Conservation (phyloP, 2,113 vertebrate species). For the Hypanus sabinus region DNA sequence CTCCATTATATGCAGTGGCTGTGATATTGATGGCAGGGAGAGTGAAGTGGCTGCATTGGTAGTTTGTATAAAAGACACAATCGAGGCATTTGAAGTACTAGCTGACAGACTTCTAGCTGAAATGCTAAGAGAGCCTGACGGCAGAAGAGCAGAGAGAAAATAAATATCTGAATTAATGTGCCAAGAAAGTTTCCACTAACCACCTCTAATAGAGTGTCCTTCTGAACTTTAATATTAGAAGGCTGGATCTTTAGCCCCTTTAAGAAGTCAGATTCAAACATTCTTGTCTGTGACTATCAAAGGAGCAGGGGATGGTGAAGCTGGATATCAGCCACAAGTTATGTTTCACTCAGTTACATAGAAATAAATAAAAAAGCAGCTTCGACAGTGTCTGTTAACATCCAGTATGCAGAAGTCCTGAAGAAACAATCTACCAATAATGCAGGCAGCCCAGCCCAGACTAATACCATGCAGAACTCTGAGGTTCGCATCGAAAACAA, state of each 20-base stretch:
- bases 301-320: background rate
- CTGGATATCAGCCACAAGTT: background rate
- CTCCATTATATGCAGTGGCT: no score
- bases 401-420: background rate
- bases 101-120: background rate
- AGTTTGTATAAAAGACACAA: no score
- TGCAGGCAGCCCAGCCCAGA: background rate
- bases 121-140: background rate
- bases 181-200: background rate
- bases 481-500: background rate
- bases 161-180: background rate
- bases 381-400: background rate
- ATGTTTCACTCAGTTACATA: background rate
- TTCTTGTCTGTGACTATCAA: background rate
- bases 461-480: background rate
- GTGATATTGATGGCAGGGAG: no score
- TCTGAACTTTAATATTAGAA: background rate
- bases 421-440: background rate
- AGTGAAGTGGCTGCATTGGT: no score
- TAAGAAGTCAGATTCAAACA: background rate
- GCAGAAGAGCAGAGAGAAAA: background rate
- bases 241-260: background rate
- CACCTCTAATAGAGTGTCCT: background rate
- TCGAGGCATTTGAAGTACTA: background rate
- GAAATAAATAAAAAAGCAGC: background rate